Base-by-base conservation (phyloP, 2,797 vertebrate genomes). In the Cichlasoma orientale region DNA sequence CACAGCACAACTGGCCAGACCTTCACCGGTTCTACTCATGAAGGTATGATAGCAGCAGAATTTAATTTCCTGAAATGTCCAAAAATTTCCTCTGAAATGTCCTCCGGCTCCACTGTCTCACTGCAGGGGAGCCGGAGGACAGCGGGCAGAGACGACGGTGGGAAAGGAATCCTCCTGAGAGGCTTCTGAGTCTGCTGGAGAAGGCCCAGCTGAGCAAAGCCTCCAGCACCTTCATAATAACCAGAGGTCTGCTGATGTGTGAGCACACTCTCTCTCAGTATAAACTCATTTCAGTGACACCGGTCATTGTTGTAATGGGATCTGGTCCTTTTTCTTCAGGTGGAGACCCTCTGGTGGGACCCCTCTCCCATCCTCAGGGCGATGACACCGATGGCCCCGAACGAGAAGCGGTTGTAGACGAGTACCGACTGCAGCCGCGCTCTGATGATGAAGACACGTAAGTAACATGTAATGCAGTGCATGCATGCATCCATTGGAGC, bases 391-490 rank as follows among this genome's bases (percentile, higher is more conserved):
- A 99, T 2, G 96, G 97, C 58, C 93, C 83, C 1, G 71, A 88
- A 9, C 93, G 90, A 44, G 90, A 91, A n/a, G 85, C 86, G 57
- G 5, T 23, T 4, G 3, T 86, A 29, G 96, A 98, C 57, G 85
- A 93, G 70, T 94, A 95, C 79, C 95, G 97, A 55, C 87, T 97
- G 31, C 95, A 96, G 82, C 93, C 96, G 18, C 93, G 96, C 84
- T 96, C 96, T 57, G 97, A 98, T 72, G 97, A 97, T 7, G 97
- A 98, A 72, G 98, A 99, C 94, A 99, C 97, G 97, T 99, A 92
- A 73, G 97, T 95, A 23, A 57, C n/a, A n/a, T n/a, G n/a, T n/a
- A n/a, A n/a, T n/a, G n/a, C n/a, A n/a, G n/a, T n/a, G n/a, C n/a
- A n/a, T n/a, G n/a, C n/a, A n/a, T n/a, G n/a, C n/a, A n/a, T n/a